Percentiles rank a stretch among this genome's conserved stretches.
Conservation (phyloP, 2,797 vertebrate species). For the Odontamblyopus lacepedii region DNA sequence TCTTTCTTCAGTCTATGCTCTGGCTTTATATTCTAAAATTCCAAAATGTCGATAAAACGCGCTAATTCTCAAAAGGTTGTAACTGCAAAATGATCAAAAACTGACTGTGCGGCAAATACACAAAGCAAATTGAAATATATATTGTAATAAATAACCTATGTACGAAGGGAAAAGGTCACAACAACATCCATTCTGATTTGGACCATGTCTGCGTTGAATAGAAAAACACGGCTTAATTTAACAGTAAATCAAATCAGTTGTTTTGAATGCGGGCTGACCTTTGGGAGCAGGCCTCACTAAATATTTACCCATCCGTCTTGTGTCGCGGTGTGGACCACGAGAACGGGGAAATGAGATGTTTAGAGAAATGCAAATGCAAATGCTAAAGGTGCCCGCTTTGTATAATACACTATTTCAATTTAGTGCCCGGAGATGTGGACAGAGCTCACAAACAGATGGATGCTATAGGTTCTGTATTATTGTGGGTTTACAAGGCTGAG, state of each 20-base stretch:
- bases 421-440: neutral
- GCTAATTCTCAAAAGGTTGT: constrained; percentile 35
- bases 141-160: constrained; percentile 53
- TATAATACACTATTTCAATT: neutral
- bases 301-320: constrained; percentile 3
- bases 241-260: constrained; percentile 21
- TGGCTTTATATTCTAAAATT: too few species aligned
- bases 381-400: neutral
- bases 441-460: neutral
- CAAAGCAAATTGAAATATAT: constrained; percentile 48
- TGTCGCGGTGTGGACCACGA: neutral
- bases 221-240: constrained; percentile 39
- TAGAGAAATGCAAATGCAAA: neutral
- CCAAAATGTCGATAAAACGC: constrained; percentile 28
- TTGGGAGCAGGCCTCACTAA: constrained; percentile 12
- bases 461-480: too few species aligned
- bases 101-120: constrained; percentile 37
- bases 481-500: too few species aligned
- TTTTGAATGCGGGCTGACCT: constrained; percentile 39
- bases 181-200: constrained; percentile 47
- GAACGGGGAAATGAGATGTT: constrained; percentile 1
- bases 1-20: too few species aligned
- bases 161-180: constrained; percentile 42
- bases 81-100: constrained; percentile 41
- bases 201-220: constrained; percentile 10